A percentile compares a stretch with the other conserved stretches of the same genome.
Conservation (phyloP, 2,888 invertebrate species). For the Microdon myrmicae region DNA sequence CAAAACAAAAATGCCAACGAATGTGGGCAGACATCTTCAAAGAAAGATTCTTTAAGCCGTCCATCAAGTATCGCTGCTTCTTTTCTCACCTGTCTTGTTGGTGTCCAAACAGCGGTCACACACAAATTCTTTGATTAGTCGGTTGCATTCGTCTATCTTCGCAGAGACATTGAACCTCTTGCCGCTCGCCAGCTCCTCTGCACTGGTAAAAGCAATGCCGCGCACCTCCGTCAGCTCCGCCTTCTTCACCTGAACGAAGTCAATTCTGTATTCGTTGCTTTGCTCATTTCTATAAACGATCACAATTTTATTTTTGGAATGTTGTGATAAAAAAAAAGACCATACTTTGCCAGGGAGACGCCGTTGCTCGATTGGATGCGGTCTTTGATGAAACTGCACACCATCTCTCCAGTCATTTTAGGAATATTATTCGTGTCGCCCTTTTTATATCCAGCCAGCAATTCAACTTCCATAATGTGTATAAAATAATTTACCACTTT, state of each 20-base stretch:
- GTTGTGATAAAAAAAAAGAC: slow-evolving; percentile 5
- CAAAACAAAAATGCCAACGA: slow-evolving; percentile 62
- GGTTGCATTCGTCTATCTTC: slow-evolving; percentile 56
- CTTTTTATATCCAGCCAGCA: slow-evolving; percentile 62
- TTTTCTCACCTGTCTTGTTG: slow-evolving; percentile 22
- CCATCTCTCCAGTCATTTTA: slow-evolving; percentile 58
- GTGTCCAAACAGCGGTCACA: slow-evolving; percentile 58
- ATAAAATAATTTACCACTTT: background rate
- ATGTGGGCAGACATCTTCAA: slow-evolving; percentile 59
- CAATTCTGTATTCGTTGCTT: slow-evolving; percentile 58
- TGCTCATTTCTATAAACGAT: slow-evolving; percentile 44
- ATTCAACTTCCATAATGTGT: slow-evolving; percentile 56
- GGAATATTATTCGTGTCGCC: slow-evolving; percentile 62
- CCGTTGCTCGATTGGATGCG: slow-evolving; percentile 37
- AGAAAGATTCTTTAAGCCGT: background rate
- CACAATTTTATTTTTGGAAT: background rate
- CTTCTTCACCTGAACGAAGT: slow-evolving; percentile 62
- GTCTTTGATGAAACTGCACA: slow-evolving; percentile 60
- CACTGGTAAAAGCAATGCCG: slow-evolving; percentile 59
- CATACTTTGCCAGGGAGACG: slow-evolving; percentile 22
- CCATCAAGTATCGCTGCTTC: background rate
- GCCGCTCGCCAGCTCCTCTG: slow-evolving; percentile 56
- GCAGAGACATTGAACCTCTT: slow-evolving; percentile 57
- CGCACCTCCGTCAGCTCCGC: slow-evolving; percentile 58
- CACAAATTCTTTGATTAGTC: slow-evolving; percentile 55